Evolutionary conservation across 2,888 invertebrate species (phyloP).

Genomic region (Philereme vetulata): DNA sequence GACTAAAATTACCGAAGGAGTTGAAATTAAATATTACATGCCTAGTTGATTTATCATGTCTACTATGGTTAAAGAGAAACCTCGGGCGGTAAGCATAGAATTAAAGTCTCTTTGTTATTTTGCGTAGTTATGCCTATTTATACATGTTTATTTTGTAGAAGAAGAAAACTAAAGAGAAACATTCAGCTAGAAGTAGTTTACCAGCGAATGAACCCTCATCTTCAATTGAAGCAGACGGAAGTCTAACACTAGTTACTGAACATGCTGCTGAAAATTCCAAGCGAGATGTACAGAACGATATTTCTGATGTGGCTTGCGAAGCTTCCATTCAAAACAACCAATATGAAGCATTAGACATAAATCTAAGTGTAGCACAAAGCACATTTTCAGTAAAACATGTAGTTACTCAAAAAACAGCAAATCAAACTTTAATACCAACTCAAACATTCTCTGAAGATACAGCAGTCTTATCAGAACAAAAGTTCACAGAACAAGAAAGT

Average conservation of each 20-base stretch:
- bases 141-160: slow-evolving; percentile 52
- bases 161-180: slow-evolving; percentile 58
- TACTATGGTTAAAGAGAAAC: slow-evolving; percentile 72
- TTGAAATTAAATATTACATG: no score
- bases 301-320: background rate
- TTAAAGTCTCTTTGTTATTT: slow-evolving; percentile 39
- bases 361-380: background rate
- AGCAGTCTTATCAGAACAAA: background rate
- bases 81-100: slow-evolving; percentile 47
- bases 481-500: slow-evolving; percentile 18
- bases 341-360: background rate
- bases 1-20: no score
- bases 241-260: slow-evolving; percentile 1
- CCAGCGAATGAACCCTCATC: background rate
- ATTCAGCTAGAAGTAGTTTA: background rate
- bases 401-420: slow-evolving; percentile 1
- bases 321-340: background rate
- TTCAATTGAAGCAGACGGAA: slow-evolving; percentile 1
- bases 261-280: slow-evolving; percentile 2
- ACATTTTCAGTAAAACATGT: background rate
- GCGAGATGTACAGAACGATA: background rate
- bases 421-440: background rate
- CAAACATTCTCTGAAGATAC: background rate
- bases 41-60: slow-evolving; percentile 51
- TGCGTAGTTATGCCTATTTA: slow-evolving; percentile 36